Evolutionary conservation across 2,797 vertebrate genomes (phyloP), one percentile per base, ranked within the genome.

Genomic region (Coccyzus lansbergi): DNA sequence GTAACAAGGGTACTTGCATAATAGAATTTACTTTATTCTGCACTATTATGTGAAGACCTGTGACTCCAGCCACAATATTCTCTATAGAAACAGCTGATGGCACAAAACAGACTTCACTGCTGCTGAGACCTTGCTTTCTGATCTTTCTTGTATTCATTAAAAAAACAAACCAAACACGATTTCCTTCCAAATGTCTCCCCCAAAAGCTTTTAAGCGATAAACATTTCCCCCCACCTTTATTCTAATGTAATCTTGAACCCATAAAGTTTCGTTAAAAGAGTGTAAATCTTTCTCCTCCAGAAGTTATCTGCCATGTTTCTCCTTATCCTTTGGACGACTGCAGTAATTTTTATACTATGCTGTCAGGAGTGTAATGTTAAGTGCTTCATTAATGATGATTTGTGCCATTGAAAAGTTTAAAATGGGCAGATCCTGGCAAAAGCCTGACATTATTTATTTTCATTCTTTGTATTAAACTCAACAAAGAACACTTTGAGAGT

Each of bases 331-430:
- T 95, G 90, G 88, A 92, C 96, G 97, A 94, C 69, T 97, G 96
- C 92, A 95, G 94, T 94, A 84, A 70, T 96, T 97, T 97, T 98
- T 97, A 87, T 91, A 93, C 86, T 82, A 78, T 93, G 92, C 92
- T 97, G 93, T 96, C 94, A 16, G 59, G 91, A 97, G 88, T 85
- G 93, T 98, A 97, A 97, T 96, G 96, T 95, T 97, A 98, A 97
- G 96, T 97, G 95, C 96, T 97, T 97, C 96, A 97, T 97, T 98
- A 97, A 97, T 96, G 95, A 98, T 97, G 96, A 96, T 97, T 97
- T 97, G 96, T 97, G 94, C 83, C 83, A 95, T 90, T 38, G 75
- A 95, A 96, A 97, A 96, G 92, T 94, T 94, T 95, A 84, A 97
- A 97, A 96, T 78, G 94, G 95, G 96, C 92, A 96, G 96, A 97